Evolutionary conservation across 2,113 vertebrate genomes (phyloP).

Genomic region (Oryzias celebensis): DNA sequence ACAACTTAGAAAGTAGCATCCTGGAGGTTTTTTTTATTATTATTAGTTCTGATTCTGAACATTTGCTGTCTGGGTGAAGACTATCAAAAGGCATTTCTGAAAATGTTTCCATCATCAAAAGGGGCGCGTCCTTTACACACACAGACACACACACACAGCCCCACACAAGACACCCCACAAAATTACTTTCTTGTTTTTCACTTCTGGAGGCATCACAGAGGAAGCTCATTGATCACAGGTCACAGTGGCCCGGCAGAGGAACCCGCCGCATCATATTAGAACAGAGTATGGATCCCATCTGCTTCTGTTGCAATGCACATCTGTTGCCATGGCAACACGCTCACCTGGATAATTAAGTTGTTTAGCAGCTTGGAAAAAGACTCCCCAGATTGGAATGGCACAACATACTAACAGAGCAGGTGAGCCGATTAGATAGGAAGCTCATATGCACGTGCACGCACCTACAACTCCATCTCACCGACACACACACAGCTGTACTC

Average conservation of each 20-base stretch:
- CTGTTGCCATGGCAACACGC: constrained; percentile 50
- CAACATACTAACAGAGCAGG: constrained; percentile 5
- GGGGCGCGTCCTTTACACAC: too few relatives aligned
- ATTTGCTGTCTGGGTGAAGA: constrained; percentile 19
- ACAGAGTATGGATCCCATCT: constrained; percentile 17
- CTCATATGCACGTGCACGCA: background rate
- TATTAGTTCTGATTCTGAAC: constrained; percentile 16
- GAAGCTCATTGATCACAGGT: constrained; percentile 20
- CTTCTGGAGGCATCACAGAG: constrained; percentile 4
- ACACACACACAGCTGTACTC: background rate
- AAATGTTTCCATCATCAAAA: background rate
- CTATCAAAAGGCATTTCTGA: constrained; percentile 19
- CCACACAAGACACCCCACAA: background rate
- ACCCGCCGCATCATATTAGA: constrained; percentile 14
- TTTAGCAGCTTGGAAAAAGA: constrained; percentile 33
- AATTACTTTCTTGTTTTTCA: background rate
- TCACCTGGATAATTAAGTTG: constrained; percentile 42
- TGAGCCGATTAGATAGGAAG: background rate
- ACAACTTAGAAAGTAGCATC: constrained; percentile 14
- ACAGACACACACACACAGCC: too few relatives aligned
- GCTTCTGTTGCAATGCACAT: constrained; percentile 29
- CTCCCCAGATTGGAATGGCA: background rate
- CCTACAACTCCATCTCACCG: background rate
- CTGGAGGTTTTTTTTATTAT: background rate
- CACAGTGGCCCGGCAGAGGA: constrained; percentile 15